Percentiles rank a stretch among this genome's conserved stretches.
Evolutionary conservation across 2,113 vertebrate genomes (phyloP).

Genomic region (Panthera uncia): DNA sequence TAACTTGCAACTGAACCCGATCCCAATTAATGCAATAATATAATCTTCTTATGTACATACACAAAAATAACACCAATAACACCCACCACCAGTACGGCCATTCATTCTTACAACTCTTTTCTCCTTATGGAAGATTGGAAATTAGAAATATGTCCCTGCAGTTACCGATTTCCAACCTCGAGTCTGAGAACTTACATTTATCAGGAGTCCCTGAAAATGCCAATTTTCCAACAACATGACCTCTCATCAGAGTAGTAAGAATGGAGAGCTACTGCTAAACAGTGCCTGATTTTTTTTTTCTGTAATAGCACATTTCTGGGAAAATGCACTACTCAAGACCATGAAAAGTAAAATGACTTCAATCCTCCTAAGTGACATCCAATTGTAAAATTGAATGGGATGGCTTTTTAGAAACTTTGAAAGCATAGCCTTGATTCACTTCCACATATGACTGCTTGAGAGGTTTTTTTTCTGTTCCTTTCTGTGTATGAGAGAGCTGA

Average conservation of each 20-base stretch:
- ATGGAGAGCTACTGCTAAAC: neutral
- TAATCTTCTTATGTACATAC: neutral
- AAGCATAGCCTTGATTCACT: neutral
- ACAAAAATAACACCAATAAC: neutral
- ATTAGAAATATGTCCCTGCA: neutral
- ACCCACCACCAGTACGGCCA: neutral
- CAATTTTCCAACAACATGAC: neutral
- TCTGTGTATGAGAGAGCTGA: neutral
- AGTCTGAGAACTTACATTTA: neutral
- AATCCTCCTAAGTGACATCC: neutral
- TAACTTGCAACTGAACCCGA: neutral
- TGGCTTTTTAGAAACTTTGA: neutral
- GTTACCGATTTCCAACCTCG: neutral
- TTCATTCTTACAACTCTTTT: neutral
- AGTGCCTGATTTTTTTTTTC: neutral
- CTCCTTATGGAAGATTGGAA: neutral
- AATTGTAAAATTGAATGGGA: neutral
- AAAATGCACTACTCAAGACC: neutral
- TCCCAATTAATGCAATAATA: neutral
- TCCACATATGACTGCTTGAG: neutral
- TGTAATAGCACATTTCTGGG: neutral
- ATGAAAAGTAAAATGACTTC: conserved; percentile 18
- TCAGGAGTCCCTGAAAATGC: neutral
- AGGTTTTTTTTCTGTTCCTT: neutral
- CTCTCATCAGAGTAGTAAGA: neutral